Evolutionary conservation across 2,113 vertebrate species (phyloP).

Genomic region (Spheniscus mendiculus): DNA sequence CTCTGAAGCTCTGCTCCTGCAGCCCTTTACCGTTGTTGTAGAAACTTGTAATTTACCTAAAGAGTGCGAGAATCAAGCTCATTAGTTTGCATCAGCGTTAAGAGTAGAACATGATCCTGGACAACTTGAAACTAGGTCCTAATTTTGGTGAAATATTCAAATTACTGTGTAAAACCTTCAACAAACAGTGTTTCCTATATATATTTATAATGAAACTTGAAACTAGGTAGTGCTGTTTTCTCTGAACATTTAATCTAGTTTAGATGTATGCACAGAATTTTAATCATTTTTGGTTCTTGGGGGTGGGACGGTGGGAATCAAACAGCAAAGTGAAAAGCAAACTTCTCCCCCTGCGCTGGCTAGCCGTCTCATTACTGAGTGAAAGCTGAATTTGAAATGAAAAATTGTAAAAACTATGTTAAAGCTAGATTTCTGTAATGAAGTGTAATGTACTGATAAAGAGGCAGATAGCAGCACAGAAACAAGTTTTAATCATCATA

Average conservation of each 20-base stretch:
- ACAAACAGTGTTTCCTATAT: not conserved
- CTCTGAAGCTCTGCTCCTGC: not conserved
- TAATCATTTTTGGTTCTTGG: not conserved
- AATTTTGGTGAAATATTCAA: not conserved
- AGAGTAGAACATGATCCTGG: not conserved
- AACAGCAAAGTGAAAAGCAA: not conserved
- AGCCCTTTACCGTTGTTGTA: fast-evolving
- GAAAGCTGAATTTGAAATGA: not conserved
- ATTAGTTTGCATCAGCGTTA: not conserved
- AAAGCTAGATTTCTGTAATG: not conserved
- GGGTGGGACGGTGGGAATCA: not conserved
- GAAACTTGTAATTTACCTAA: not conserved
- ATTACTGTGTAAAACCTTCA: slow-evolving; percentile 11
- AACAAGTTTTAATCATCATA: not conserved
- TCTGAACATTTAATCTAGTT: not conserved
- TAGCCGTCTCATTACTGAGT: not conserved
- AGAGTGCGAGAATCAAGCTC: not conserved
- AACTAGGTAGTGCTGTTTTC: not conserved
- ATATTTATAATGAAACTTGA: not conserved
- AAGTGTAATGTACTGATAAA: not conserved
- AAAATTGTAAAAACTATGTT: not conserved
- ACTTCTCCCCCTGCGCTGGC: not conserved
- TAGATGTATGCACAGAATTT: not conserved
- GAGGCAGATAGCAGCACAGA: not conserved
- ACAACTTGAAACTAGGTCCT: not conserved